Evolutionary conservation across 2,113 vertebrate species (phyloP).

Genomic region (Vicugna pacos): DNA sequence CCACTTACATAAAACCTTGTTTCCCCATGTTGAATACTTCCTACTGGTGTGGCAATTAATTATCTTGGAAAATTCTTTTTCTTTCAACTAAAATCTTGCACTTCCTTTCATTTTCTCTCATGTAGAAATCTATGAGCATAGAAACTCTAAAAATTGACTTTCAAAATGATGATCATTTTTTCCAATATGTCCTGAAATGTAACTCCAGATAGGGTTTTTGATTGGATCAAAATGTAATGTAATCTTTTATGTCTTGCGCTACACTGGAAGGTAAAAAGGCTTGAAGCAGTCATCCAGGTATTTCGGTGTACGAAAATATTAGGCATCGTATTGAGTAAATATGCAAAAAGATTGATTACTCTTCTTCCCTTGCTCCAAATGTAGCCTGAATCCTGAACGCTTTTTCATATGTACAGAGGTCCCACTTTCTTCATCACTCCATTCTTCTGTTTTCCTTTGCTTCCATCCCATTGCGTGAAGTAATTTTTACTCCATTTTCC

Average conservation of each 20-base stretch:
- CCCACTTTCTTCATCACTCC: constrained; percentile 39
- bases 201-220: constrained; percentile 19
- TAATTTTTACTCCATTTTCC: constrained; percentile 63
- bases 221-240: constrained; percentile 9
- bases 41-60: neutral
- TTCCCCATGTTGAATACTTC: neutral
- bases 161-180: constrained; percentile 42
- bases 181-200: neutral
- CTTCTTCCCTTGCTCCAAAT: neutral
- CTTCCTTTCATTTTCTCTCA: constrained; percentile 10
- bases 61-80: neutral
- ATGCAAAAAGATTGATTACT: constrained; percentile 11
- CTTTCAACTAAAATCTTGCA: neutral
- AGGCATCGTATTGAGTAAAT: neutral
- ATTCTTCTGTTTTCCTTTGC: constrained; percentile 58
- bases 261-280: constrained; percentile 18
- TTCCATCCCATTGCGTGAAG: neutral
- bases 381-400: neutral
- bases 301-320: neutral
- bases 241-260: neutral
- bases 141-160: constrained; percentile 49
- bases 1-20: neutral
- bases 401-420: constrained; percentile 10
- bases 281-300: neutral
- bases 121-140: constrained; percentile 34